Conservation (phyloP, 2,113 vertebrate species). For the Salvelinus fontinalis region DNA sequence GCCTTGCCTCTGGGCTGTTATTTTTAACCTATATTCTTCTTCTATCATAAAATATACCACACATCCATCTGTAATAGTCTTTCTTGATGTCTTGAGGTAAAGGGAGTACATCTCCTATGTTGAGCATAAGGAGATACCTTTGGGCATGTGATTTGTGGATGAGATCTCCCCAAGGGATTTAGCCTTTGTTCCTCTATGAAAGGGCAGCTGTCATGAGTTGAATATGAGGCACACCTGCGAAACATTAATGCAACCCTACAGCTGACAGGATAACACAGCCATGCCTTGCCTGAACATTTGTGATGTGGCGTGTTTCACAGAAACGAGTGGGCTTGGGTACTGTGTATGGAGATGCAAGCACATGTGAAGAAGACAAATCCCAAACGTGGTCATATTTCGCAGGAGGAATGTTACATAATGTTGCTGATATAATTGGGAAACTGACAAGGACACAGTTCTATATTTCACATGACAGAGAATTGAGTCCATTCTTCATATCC, state of each 20-base stretch:
- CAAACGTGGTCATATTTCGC: background rate
- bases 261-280: constrained; percentile 32
- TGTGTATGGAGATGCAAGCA: background rate
- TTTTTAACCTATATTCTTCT: background rate
- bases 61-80: background rate
- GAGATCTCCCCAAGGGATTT: constrained; percentile 8
- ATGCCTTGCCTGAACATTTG: background rate
- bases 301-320: background rate
- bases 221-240: constrained; percentile 53
- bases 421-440: background rate
- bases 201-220: constrained; percentile 45
- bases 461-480: background rate
- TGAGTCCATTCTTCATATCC: background rate
- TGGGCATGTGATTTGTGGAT: background rate
- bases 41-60: background rate
- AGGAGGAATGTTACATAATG: background rate
- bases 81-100: background rate
- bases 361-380: too few relatives aligned
- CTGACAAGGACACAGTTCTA: background rate
- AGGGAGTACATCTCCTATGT: background rate
- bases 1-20: background rate
- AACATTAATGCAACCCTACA: constrained; percentile 33
- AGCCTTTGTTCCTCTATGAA: constrained; percentile 43
- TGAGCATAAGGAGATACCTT: background rate
- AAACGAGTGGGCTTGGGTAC: background rate